Conservation (phyloP, 2,797 vertebrate genomes). For the Anabacerthia variegaticeps region DNA sequence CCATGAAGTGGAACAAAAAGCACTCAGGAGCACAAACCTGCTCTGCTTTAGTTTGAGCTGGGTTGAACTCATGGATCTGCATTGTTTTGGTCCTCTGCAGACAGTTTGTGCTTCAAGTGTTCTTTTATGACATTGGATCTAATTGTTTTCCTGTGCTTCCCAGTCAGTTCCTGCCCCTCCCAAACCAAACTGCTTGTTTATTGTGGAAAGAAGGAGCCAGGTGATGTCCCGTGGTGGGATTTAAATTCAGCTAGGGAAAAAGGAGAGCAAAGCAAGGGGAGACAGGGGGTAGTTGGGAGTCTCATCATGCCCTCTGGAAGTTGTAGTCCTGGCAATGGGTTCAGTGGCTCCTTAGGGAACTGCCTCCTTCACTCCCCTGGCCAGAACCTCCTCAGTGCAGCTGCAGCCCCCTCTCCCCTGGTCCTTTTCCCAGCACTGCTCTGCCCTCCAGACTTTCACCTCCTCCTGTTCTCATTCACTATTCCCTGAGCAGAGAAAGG, state of each 20-base stretch:
- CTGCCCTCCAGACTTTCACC: background rate
- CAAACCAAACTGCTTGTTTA: background rate
- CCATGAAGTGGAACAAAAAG: background rate
- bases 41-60: background rate
- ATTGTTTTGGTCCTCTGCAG: background rate
- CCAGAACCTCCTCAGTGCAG: background rate
- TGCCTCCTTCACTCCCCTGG: background rate
- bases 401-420: background rate
- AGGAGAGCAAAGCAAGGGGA: background rate
- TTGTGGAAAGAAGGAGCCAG: background rate
- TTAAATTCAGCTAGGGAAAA: background rate
- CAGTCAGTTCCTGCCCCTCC: background rate
- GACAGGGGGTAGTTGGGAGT: rapidly evolving
- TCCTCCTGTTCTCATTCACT: background rate
- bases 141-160: background rate
- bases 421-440: background rate
- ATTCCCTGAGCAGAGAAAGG: background rate
- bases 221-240: background rate
- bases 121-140: background rate
- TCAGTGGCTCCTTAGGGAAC: background rate
- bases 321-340: background rate
- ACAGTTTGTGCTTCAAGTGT: background rate
- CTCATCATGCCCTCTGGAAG: background rate
- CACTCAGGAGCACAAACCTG: background rate
- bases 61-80: background rate